Percentiles rank a stretch among this genome's conserved stretches.
These are phyloP conservation scores for Melanostoma mellinum DNA, from an alignment of 2,888 invertebrate genomes.

Conservation along the genomic window DNA sequence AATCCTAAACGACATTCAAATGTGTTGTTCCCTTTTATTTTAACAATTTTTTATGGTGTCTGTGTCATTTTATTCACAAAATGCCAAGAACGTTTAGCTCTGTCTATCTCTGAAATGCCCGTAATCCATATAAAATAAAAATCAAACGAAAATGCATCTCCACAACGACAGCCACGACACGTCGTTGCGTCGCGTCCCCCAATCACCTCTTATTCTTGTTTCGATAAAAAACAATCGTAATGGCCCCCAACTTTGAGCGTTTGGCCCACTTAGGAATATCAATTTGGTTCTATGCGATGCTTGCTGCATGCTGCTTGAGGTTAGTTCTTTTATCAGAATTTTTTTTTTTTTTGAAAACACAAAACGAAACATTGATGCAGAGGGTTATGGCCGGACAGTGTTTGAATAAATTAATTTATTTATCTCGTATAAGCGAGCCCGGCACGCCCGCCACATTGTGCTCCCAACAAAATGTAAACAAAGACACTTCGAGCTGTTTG, in stretches of 20 bases:
- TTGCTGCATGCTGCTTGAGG: conserved; percentile 15
- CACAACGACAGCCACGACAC: background rate
- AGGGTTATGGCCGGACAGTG: conserved; percentile 50
- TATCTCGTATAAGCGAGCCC: conserved; percentile 43
- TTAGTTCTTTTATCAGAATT: conserved; percentile 4
- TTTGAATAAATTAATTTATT: conserved; percentile 56
- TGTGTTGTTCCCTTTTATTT: conserved; percentile 34
- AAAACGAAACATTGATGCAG: conserved; percentile 47
- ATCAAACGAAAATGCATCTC: conserved; percentile 49
- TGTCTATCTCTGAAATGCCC: conserved; percentile 25
- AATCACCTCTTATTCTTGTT: background rate
- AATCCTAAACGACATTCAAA: conserved; percentile 59
- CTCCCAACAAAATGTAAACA: conserved; percentile 49
- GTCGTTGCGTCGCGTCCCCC: background rate
- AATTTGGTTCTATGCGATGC: conserved; percentile 23
- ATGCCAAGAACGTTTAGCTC: conserved; percentile 27
- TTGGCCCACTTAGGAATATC: conserved; percentile 64
- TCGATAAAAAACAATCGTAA: conserved; percentile 49
- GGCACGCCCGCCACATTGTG: conserved; percentile 12
- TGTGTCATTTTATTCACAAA: conserved; percentile 40
- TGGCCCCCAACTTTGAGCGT: conserved; percentile 65
- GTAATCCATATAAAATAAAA: conserved; percentile 37
- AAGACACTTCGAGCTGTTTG: conserved; percentile 50
- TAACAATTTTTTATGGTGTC: conserved; percentile 16
- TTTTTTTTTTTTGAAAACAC: conserved; percentile 50